Percentiles rank a stretch among this genome's conserved stretches.
These are phyloP conservation scores for Branchellion lobata DNA, from an alignment of 2,888 invertebrate species.

Conservation along the genomic window DNA sequence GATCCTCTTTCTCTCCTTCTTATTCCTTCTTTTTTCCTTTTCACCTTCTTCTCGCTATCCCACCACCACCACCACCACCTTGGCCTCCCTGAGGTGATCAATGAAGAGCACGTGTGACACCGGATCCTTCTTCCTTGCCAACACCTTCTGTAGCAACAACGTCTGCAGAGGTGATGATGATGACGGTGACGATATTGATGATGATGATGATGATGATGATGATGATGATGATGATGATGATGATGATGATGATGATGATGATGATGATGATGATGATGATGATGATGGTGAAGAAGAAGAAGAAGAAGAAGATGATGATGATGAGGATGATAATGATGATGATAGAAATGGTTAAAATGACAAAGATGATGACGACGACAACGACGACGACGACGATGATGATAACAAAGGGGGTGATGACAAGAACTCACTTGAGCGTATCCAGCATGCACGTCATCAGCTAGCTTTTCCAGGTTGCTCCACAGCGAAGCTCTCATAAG, in stretches of 20 bases:
- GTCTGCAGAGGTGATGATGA: slow-evolving; percentile 57
- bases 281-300: neutral
- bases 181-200: too few species aligned
- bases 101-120: slow-evolving; percentile 66
- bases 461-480: slow-evolving; percentile 83
- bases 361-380: too few species aligned
- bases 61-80: slow-evolving; percentile 35
- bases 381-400: neutral
- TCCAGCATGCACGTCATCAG: slow-evolving; percentile 68
- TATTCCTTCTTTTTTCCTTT: too few species aligned
- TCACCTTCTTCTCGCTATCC: neutral
- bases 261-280: slow-evolving; percentile 5
- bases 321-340: too few species aligned
- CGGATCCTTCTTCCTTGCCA: slow-evolving; percentile 65
- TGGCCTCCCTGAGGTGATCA: slow-evolving; percentile 64
- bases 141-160: slow-evolving; percentile 65
- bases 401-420: too few species aligned
- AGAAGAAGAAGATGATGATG: neutral
- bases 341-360: neutral
- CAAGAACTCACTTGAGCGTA: slow-evolving; percentile 60
- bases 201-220: neutral
- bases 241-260: slow-evolving; percentile 1
- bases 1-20: neutral
- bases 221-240: slow-evolving; percentile 8
- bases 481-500: slow-evolving; percentile 73